A percentile compares a stretch with the other conserved stretches of the same genome.
Conservation (phyloP, 30 jellyfish, hydroid and myxozoan genomes). For the Aurelia aurita region DNA sequence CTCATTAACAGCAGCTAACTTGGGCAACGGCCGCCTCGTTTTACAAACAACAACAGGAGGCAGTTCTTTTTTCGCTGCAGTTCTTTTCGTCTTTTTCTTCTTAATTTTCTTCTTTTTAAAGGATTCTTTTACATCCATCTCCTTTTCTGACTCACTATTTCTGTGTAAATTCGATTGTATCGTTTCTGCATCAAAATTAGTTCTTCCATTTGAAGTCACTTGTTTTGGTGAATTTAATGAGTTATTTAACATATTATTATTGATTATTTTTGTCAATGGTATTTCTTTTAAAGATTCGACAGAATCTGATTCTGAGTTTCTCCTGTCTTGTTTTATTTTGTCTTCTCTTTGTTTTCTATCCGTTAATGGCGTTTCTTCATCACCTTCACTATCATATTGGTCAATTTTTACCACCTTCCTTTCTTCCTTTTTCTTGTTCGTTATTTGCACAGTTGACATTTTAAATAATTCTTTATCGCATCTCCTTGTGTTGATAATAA, state of each 20-base stretch:
- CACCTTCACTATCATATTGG: background rate
- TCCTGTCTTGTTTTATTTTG: background rate
- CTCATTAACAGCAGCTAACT: conserved; percentile 28
- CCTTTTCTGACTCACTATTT: conserved; percentile 64
- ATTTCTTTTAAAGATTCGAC: conserved; percentile 58
- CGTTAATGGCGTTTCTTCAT: conserved; percentile 28
- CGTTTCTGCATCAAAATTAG: background rate
- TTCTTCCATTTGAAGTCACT: background rate
- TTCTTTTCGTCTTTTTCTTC: conserved; percentile 4
- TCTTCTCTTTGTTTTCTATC: background rate
- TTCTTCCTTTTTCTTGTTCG: background rate
- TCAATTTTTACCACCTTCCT: background rate
- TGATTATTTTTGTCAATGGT: background rate
- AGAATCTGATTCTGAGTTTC: conserved; percentile 16
- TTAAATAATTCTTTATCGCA: conserved; percentile 1
- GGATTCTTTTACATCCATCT: conserved; percentile 48
- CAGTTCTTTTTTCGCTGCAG: conserved; percentile 30
- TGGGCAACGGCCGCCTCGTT: conserved; percentile 40
- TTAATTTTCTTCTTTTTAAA: conserved; percentile 9
- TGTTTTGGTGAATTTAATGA: background rate
- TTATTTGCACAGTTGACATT: conserved; percentile 15
- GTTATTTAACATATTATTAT: background rate
- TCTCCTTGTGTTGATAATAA: background rate
- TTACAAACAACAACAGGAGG: conserved; percentile 29
- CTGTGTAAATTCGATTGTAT: conserved; percentile 16